A percentile compares a stretch with the other conserved stretches of the same genome.
Conservation (phyloP, 2,113 vertebrate genomes). For the Corythornis madagascariensis region DNA sequence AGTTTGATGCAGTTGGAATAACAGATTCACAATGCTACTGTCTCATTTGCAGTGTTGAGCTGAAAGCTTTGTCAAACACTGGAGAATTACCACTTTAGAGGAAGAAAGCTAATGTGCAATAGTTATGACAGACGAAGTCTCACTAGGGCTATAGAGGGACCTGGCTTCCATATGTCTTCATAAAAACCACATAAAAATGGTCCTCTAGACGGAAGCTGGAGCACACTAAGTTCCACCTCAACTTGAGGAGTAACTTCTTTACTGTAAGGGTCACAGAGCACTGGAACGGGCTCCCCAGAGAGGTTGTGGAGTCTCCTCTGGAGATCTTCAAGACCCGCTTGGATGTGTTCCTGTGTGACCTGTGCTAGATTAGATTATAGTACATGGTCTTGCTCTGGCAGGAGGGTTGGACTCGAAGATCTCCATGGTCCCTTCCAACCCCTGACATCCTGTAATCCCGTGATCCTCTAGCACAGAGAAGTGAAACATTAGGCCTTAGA, state of each 20-base stretch:
- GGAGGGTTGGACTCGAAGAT: too few species aligned
- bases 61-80: constrained; percentile 27
- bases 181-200: constrained; percentile 32
- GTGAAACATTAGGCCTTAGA: not conserved
- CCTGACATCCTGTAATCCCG: too few species aligned
- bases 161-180: constrained; percentile 20
- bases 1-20: not conserved
- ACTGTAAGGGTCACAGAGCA: too few species aligned
- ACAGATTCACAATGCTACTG: not conserved
- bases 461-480: not conserved
- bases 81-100: constrained; percentile 6
- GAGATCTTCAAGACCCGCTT: too few species aligned
- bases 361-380: too few species aligned
- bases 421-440: too few species aligned
- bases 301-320: too few species aligned
- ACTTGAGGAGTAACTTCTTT: too few species aligned
- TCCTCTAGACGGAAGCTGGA: not conserved
- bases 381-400: too few species aligned
- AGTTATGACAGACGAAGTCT: constrained; percentile 18
- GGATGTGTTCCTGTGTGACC: too few species aligned
- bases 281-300: too few species aligned
- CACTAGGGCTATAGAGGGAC: not conserved
- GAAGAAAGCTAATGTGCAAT: not conserved
- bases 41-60: not conserved
- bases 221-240: too few species aligned